Base-by-base conservation (phyloP, 1,140 invertebrate species). In the Oncopodura yosiiana region DNA sequence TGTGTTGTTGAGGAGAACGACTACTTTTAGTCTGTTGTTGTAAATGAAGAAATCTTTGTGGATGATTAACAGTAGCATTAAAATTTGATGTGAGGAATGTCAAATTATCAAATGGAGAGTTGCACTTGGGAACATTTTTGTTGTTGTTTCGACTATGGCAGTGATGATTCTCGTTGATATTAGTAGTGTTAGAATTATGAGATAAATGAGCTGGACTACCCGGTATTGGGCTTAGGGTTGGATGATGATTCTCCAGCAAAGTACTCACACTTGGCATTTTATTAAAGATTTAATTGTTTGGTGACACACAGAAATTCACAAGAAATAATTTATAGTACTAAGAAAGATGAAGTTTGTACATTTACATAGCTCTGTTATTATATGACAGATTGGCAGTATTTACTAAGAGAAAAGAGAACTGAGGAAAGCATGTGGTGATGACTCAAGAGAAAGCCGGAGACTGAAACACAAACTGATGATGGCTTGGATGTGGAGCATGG, bases 191-290 rank as follows among this genome's bases (percentile, higher is more conserved):
- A n/a, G 21, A 41, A 53, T 53, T 55, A 3, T 5, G 11, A 4
- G 3, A 45, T 18, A 39, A 14, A 23, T 58, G 56, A 11, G 55
- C 55, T 2, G 56, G 56, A 24, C 56, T 58, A 1, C 56, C 56
- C 3, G 56, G 56, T n/a, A 58, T 58, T 4, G 56, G 56, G 21
- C 56, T 58, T 26, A 58, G 43, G n/a, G 16, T 52, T 2, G 56
- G 56, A 39, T 53, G 50, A 34, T 58, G 56, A 36, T 58, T 58
- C 30, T 58, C 56, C 32, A 58, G 24, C 14, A 58, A 38, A 16
- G 56, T 53, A 29, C 16, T 58, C 6, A 58, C 56, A 42, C 56
- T 58, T 5, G 56, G 56, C 56, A 58, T 58, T 51, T 19, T 56
- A 3, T 8, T 34, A 9, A 34, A 9, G n/a, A 11, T 34, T n/a